These are phyloP conservation scores for Empidonax traillii DNA, from an alignment of 2,113 vertebrate genomes.

Conservation along the genomic window DNA sequence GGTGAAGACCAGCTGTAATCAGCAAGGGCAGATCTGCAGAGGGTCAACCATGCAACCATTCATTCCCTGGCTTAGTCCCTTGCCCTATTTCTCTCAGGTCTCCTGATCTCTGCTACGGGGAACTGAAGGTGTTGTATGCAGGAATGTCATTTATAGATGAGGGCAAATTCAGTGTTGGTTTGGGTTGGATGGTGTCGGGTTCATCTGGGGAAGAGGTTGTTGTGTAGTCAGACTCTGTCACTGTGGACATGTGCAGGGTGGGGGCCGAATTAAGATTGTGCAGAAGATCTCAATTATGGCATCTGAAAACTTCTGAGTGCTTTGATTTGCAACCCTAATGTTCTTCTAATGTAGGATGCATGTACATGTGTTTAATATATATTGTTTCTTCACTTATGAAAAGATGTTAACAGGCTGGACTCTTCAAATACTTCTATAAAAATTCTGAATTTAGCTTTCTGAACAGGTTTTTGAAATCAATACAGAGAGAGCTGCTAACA, in stretches of 20 bases:
- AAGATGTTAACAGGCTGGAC: slow-evolving; percentile 37
- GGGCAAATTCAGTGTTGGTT: not conserved
- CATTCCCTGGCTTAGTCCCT: not conserved
- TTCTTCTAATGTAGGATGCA: not conserved
- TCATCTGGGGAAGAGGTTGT: not conserved
- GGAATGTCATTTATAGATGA: not conserved
- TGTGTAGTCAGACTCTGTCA: not conserved
- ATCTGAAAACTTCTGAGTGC: not conserved
- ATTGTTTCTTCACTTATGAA: slow-evolving; percentile 23
- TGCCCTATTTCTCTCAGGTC: not conserved
- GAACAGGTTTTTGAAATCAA: slow-evolving; percentile 73
- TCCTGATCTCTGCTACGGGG: not conserved
- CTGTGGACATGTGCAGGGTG: not conserved
- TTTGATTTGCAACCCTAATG: not conserved
- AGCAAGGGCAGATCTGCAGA: not conserved
- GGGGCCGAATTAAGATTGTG: not conserved
- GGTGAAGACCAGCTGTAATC: not conserved
- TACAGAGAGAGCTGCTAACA: slow-evolving; percentile 66
- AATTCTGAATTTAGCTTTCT: slow-evolving; percentile 64
- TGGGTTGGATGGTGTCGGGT: not conserved
- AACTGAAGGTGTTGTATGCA: not conserved
- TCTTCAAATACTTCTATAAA: slow-evolving; percentile 44
- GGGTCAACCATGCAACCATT: not conserved
- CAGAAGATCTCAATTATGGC: not conserved
- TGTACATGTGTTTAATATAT: not conserved